Evolutionary conservation across 2,888 invertebrate genomes (phyloP), one percentile per base, ranked within the genome.

Genomic region (Pherbina coryleti): DNA sequence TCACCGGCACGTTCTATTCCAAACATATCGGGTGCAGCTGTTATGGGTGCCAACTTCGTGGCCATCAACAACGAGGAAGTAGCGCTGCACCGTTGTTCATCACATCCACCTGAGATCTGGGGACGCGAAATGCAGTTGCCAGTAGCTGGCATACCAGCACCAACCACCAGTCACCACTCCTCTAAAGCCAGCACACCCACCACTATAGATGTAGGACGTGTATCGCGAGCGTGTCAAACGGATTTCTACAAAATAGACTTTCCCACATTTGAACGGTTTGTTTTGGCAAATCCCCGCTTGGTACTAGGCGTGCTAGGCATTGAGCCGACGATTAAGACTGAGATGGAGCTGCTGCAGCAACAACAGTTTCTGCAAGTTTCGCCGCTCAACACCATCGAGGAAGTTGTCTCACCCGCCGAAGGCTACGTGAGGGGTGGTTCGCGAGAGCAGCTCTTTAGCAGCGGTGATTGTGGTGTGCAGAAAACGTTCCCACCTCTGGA

Each of bases 71-170:
- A 72, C 2, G 85, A 85, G 2, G 70, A 82, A 25, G 79, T 83
- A 8, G 80, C 82, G n/a, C 91, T 96, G 73, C 95, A 95, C 1
- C 92, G 96, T 78, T 94, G 95, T 86, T 94, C 94, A 77, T 96
- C 96, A 2, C 96, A 96, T 90, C 96, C 96, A 0, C 95, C 96
- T 0, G 96, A 96, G 84, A 95, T 95, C 81, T 94, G 96, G 89
- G 94, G 93, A 84, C 94, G 95, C 92, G 94, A 94, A 84, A 82
- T 88, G 79, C 85, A 86, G 37, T 67, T 84, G 79, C 79, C 73
- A 14, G 49, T 72, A 7, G 37, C 67, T 49, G 28, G 67, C 8
- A 37, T 9, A 8, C 37, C 57, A n/a, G 55, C 72, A 49, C 44
- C 67, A 9, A 4, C 34, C 8, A 11, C 1, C 17, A 31, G 49